These are phyloP conservation scores for Eidolon helvum DNA, from an alignment of 2,113 vertebrate genomes.

Conservation along the genomic window DNA sequence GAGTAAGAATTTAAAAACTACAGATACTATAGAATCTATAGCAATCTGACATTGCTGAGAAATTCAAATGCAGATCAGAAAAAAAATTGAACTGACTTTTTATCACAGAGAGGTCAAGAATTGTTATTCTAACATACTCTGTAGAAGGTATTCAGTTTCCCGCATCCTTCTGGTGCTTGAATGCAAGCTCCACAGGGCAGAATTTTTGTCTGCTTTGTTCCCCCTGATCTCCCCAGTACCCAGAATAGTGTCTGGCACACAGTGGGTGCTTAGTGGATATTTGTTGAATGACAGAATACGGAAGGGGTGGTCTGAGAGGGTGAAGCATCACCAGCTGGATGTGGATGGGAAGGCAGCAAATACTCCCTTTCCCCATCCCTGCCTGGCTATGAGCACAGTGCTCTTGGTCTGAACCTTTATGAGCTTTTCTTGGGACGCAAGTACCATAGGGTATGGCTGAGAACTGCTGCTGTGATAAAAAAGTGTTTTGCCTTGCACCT, in stretches of 20 bases:
- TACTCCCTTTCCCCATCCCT: not conserved
- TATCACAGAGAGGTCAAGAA: not conserved
- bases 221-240: not conserved
- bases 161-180: not conserved
- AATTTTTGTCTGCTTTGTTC: not conserved
- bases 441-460: not conserved
- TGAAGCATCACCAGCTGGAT: too few relatives aligned
- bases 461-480: not conserved
- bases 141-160: not conserved
- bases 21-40: not conserved
- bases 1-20: not conserved
- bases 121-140: not conserved
- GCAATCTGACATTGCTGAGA: not conserved
- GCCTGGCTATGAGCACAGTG: not conserved
- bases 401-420: not conserved
- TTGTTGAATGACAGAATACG: not conserved
- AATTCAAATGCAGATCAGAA: not conserved
- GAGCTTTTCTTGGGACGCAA: not conserved
- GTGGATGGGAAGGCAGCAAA: fast-evolving
- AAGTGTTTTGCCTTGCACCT: not conserved
- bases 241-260: not conserved
- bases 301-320: not conserved
- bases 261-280: not conserved
- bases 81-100: not conserved
- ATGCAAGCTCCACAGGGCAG: not conserved